Evolutionary conservation across 2,797 vertebrate species (phyloP).

Genomic region (Falco columbarius): DNA sequence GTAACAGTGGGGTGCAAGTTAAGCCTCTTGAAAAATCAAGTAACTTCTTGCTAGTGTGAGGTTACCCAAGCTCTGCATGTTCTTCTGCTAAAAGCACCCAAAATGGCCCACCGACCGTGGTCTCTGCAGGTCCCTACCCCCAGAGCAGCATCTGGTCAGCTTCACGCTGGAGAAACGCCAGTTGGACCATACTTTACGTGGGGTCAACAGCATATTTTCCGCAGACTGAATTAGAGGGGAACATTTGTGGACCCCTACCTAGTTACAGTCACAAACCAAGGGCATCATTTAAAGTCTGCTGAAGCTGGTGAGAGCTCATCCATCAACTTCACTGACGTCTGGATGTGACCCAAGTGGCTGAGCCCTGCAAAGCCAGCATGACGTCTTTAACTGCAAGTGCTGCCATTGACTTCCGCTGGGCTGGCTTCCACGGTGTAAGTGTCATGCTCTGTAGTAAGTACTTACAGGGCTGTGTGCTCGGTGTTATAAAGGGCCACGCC

Average conservation of each 20-base stretch:
- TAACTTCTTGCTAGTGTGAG: neutral
- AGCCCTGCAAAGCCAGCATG: slow-evolving; percentile 5
- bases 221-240: neutral
- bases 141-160: neutral
- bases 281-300: neutral
- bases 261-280: neutral
- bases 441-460: neutral
- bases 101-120: neutral
- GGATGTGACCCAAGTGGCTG: neutral
- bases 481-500: neutral
- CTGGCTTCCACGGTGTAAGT: neutral
- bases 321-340: neutral
- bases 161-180: neutral
- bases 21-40: neutral
- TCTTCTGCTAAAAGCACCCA: neutral
- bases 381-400: neutral
- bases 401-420: fast-evolving
- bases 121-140: neutral
- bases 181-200: neutral
- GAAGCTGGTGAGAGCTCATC: neutral
- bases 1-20: neutral
- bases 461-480: neutral
- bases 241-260: neutral
- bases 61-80: neutral
- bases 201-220: neutral